These are phyloP conservation scores for Neomonachus schauinslandi DNA, from an alignment of 2,113 vertebrate species.

Conservation along the genomic window DNA sequence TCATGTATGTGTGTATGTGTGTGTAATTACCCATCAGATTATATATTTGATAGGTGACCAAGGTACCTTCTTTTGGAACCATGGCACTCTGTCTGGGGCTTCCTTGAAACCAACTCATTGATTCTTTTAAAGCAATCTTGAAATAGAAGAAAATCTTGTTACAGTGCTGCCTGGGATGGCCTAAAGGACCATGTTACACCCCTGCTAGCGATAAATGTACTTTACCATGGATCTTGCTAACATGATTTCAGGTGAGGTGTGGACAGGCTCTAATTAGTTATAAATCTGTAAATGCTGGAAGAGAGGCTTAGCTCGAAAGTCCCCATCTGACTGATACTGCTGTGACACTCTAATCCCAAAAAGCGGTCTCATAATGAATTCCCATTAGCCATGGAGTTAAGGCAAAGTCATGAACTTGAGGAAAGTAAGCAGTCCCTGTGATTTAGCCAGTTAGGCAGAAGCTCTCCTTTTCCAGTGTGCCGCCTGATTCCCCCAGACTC, in stretches of 20 bases:
- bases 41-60: neutral
- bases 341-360: neutral
- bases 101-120: constrained; percentile 10
- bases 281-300: constrained; percentile 40
- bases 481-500: neutral
- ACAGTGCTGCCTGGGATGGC: neutral
- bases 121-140: neutral
- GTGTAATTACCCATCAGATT: neutral
- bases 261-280: constrained; percentile 60
- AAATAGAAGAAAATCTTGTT: constrained; percentile 20
- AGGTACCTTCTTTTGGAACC: neutral
- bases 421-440: neutral
- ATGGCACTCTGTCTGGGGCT: neutral
- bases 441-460: neutral
- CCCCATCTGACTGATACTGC: neutral
- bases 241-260: constrained; percentile 49
- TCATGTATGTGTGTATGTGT: neutral
- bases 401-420: constrained; percentile 22
- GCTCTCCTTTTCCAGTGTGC: neutral
- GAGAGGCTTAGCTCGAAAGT: constrained; percentile 21
- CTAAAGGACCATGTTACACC: neutral
- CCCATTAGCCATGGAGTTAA: constrained; percentile 17
- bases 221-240: constrained; percentile 51
- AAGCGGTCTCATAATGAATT: constrained; percentile 37
- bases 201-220: neutral